A percentile compares a stretch with the other conserved stretches of the same genome.
These are phyloP conservation scores for Samia ricini DNA, from an alignment of 1,140 invertebrate genomes.

Conservation along the genomic window DNA sequence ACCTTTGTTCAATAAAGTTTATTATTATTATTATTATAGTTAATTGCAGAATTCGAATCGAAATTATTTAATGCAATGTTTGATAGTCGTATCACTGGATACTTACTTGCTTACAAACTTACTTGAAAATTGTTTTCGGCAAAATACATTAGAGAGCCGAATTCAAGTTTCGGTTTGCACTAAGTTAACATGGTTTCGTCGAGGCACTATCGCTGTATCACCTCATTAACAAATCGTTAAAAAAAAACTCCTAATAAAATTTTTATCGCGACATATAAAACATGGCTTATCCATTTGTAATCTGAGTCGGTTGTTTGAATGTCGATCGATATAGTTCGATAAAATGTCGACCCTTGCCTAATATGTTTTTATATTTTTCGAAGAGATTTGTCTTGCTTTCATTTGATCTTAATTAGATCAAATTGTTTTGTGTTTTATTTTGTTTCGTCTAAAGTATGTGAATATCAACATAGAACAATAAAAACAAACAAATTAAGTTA, in stretches of 20 bases:
- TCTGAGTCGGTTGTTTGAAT: not conserved
- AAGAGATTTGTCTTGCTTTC: not conserved
- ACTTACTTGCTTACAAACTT: too few species aligned
- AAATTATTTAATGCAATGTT: too few species aligned
- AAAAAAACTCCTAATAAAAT: not conserved
- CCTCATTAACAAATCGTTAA: conserved; percentile 1
- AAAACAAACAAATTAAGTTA: too few species aligned
- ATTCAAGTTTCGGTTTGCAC: not conserved
- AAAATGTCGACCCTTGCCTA: not conserved
- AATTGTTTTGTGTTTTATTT: not conserved
- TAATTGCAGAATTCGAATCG: too few species aligned
- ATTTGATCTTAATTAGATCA: not conserved
- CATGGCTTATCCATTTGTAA: not conserved
- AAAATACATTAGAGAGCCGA: not conserved
- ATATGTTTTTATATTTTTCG: not conserved
- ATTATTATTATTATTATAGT: too few species aligned
- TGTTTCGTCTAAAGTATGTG: too few species aligned
- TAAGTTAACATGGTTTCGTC: not conserved
- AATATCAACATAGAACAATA: too few species aligned
- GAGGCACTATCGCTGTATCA: not conserved
- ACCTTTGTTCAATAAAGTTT: too few species aligned
- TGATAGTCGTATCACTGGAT: too few species aligned
- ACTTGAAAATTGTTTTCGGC: not conserved
- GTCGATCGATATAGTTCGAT: not conserved
- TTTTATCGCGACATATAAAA: not conserved